Base-by-base conservation (phyloP, 1,140 invertebrate genomes). In the Probaryconus sp. region DNA sequence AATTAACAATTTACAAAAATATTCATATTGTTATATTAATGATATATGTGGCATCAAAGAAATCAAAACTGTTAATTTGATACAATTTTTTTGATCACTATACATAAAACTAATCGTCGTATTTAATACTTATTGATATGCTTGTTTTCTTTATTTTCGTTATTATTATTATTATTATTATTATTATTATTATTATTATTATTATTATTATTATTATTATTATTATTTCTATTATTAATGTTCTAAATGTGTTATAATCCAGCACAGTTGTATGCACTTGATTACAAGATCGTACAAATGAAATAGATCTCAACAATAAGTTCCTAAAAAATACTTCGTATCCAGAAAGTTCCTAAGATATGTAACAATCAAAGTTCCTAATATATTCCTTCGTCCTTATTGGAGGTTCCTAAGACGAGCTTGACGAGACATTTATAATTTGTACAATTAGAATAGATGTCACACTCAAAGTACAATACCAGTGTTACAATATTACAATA, bases 301-400 rank as follows among this genome's bases (percentile, higher is more conserved):
- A 18, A 17, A 7, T 55, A 21, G 16, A 37, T 53, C 20, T 60
- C 40, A 67, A 68, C 56, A 45, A 30, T 56, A 75, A 76, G 73
- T 76, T 76, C 73, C 73, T 76, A 76, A 37, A 47, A n/a, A 70
- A 53, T 70, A 70, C 65, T 75, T 75, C 72, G 72, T 75, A 47
- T 10, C 53, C 37, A 37, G 14, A 64, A 75, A 69, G 64, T 75
- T 69, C 72, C 64, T 69, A 74, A 64, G 50, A 53, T 20, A 13
- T 31, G 55, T 60, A 64, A 67, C 35, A 69, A 60, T 55, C 58
- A 75, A 64, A 75, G 72, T 75, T 75, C 72, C 72, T 75, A 75
- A 21, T 50, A 33, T 47, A 65, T 35, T 72, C 47, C 69, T 72
- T 35, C 58, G 51, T 53, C 51, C 50, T 30, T 43, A 50, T 33